phyloP scores from a whole-genome alignment of 2,113 vertebrate species.

The Megaleporinus macrocephalus region DNA sequence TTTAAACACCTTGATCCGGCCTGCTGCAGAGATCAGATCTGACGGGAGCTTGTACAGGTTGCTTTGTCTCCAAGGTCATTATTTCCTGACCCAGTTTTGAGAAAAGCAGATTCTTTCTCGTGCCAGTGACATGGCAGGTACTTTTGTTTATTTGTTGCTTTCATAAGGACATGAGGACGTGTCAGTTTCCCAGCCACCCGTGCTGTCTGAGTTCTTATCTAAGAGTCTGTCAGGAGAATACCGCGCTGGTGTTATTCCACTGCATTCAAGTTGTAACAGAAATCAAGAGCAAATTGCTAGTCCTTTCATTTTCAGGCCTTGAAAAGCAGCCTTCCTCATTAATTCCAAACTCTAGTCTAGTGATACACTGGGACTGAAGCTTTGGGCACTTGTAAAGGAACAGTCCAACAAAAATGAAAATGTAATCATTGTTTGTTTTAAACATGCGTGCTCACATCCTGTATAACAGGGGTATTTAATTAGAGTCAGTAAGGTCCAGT shows the following conservation, averaged over 20 bases:
- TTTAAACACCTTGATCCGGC: neutral
- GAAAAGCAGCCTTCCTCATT: neutral
- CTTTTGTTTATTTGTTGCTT: neutral
- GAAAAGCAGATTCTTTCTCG: neutral
- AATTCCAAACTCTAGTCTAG: neutral
- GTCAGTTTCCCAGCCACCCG: neutral
- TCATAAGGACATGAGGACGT: neutral
- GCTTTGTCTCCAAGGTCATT: neutral
- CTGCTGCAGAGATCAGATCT: slow-evolving; percentile 3
- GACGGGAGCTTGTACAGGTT: neutral
- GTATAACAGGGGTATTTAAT: too few species aligned
- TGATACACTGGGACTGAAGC: neutral
- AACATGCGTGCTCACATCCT: too few species aligned
- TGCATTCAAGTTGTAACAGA: neutral
- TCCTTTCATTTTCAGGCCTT: neutral
- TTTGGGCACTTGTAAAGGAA: too few species aligned
- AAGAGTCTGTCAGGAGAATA: neutral
- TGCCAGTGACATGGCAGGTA: neutral
- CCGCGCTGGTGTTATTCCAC: neutral
- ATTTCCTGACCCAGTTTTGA: neutral
- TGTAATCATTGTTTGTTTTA: too few species aligned
- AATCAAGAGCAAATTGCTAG: neutral
- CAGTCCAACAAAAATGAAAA: too few species aligned
- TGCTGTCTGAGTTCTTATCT: neutral
- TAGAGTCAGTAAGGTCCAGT: too few species aligned